Base-by-base conservation (phyloP, 2,113 vertebrate species). In the Oenanthe melanoleuca region DNA sequence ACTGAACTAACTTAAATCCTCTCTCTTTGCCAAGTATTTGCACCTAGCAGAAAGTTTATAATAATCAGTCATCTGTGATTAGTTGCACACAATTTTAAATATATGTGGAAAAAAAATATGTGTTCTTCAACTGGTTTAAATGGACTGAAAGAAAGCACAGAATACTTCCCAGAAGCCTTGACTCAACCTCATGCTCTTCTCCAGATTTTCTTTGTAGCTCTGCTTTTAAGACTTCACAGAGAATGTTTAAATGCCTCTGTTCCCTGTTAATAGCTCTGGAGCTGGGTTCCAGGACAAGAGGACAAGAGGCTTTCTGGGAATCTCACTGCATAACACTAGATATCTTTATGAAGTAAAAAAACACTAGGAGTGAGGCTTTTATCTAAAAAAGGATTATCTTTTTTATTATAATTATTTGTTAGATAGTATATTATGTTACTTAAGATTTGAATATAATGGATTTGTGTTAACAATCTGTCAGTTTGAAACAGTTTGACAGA, bases 401-500 rank as follows among this genome's bases (percentile, higher is more conserved):
- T 79, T 85, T 70, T 75, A 86, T 96, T 53, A 17, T 34, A 84
- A 86, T 82, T 96, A 95, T 95, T 85, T 96, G 61, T 83, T 92
- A 89, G 86, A 69, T 37, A 83, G 72, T 79, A 60, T 64, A 65
- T 69, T 79, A 91, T 91, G 95, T 96, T 40, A 87, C 33, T 67
- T 71, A 82, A 50, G 63, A 87, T 93, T 50, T 94, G 5, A 77
- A 64, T 80, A 92, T 21, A 91, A 90, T 28, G 66, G 93, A 92
- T 88, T 96, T 92, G 61, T 63, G 80, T 94, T 94, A 96, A 73
- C n/a, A 57, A 83, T 80, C 67, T 94, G 83, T 94, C 91, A 96
- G 28, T 93, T 96, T 91, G 91, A 96, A 96, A 37, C 56, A 91
- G 73, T 95, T 94, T 87, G 88, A 96, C 74, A 96, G 93, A 92